Percentiles rank a stretch among this genome's conserved stretches.
phyloP scores from a whole-genome alignment of 2,113 vertebrate genomes.

The Calyptommatus sinebrachiatus region DNA sequence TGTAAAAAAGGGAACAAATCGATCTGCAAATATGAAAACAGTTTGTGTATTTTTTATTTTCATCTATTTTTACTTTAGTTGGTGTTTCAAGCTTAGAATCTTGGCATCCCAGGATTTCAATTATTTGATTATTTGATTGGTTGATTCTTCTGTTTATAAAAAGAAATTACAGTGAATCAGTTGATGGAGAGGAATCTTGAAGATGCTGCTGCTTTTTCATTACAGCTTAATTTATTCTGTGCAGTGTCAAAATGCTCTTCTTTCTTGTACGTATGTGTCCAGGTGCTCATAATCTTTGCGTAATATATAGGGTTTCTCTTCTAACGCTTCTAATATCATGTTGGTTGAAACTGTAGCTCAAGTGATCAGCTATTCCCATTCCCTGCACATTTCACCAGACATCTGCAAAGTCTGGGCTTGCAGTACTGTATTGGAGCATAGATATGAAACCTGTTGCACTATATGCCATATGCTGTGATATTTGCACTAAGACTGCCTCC shows the following conservation, averaged over 20 bases:
- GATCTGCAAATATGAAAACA: no score
- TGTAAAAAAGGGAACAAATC: no score
- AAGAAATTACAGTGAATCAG: neutral
- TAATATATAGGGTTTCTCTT: neutral
- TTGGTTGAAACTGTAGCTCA: no score
- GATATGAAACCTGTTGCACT: no score
- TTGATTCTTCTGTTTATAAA: neutral
- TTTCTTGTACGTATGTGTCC: neutral
- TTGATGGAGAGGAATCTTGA: neutral
- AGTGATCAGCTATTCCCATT: no score
- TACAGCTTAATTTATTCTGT: neutral
- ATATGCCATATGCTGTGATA: no score
- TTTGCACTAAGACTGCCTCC: no score
- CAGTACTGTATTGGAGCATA: no score
- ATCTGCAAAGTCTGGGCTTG: no score
- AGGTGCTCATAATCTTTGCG: neutral
- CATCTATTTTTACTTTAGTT: neutral
- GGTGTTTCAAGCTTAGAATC: neutral
- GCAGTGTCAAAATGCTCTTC: neutral
- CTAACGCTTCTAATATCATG: neutral
- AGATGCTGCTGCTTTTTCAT: neutral
- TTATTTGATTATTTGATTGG: neutral
- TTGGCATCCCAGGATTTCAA: neutral
- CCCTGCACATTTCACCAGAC: no score
- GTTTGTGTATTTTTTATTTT: no score